Conservation (phyloP, 2,888 invertebrate species). For the Dascillus cervinus region DNA sequence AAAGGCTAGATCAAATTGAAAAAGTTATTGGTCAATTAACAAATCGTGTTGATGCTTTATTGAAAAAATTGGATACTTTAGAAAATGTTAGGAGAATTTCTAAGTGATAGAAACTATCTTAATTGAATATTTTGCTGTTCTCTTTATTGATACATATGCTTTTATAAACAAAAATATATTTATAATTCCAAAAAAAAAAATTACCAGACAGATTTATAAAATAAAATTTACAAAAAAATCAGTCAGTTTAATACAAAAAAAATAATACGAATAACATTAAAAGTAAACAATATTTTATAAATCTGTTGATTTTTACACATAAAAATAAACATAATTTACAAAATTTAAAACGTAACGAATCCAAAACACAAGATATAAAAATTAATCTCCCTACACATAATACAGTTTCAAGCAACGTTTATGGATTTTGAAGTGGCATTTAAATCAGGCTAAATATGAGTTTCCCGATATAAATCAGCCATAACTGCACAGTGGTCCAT, state of each 20-base stretch:
- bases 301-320: slow-evolving; percentile 19
- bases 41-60: slow-evolving; percentile 22
- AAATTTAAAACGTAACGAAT: no score
- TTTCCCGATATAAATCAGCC: slow-evolving; percentile 21
- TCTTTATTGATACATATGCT: no score
- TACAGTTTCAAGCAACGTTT: no score
- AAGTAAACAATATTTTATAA: slow-evolving; percentile 4
- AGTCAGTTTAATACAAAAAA: slow-evolving; percentile 7
- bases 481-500: slow-evolving; percentile 12
- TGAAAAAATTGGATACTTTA: slow-evolving; percentile 27
- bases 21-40: slow-evolving; percentile 22
- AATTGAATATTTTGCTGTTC: slow-evolving; percentile 2
- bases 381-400: no score
- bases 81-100: slow-evolving; percentile 16
- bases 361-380: no score
- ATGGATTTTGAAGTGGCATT: no score
- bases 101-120: slow-evolving; percentile 1
- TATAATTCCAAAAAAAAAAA: no score
- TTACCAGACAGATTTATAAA: slow-evolving; percentile 8
- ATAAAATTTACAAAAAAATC: slow-evolving; percentile 20
- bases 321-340: slow-evolving; percentile 23
- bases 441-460: slow-evolving; percentile 27
- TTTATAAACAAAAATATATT: neutral
- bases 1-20: slow-evolving; percentile 29
- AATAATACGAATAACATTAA: slow-evolving; percentile 8